Base-by-base conservation (phyloP, 2,797 vertebrate genomes). In the Sciurus vulgaris region DNA sequence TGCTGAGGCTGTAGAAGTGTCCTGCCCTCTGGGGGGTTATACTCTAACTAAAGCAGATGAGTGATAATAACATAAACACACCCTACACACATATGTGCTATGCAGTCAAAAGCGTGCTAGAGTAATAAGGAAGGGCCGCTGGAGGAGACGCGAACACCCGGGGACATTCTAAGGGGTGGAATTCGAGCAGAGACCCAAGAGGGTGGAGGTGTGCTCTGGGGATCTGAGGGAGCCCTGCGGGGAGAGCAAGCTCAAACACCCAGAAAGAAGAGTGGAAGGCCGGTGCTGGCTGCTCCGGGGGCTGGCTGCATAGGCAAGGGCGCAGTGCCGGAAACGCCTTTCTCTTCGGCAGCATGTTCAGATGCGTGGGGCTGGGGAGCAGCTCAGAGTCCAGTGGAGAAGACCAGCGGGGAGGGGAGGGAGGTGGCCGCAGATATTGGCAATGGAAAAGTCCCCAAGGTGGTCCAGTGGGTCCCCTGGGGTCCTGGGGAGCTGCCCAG, bases 31-130 rank as follows among this genome's bases (percentile, higher is more conserved):
- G 20, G 28, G 49, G 56, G 28, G 63, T 10, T 67, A 2, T 18
- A 33, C 35, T 82, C 84, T 35, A 93, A 93, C 69, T 73, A 54
- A 88, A 9, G 18, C 10, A 1, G 10, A 33, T 8, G n/a, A 88
- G 26, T 38, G n/a, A 15, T n/a, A 73, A 61, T 22, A 61, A 89
- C 24, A 82, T 65, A 33, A 14, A 33, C 30, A n/a, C 33, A n/a
- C 2, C 1, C 44, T 49, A 79, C 18, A 22, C 5, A 4, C 11
- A 26, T 3, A 4, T 3, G 17, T 22, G 49, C 5, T 41, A 35
- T 12, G 12, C 14, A 20, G 26, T 72, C 41, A 61, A 81, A 83
- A 79, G 17, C 47, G 4, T 73, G 33, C 7, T 26, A 18, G 10
- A 12, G 69, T 38, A 51, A 28, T 7, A 7, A 26, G 77, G 56